Evolutionary conservation across 2,888 invertebrate species (phyloP).

Genomic region (Pherbina coryleti): DNA sequence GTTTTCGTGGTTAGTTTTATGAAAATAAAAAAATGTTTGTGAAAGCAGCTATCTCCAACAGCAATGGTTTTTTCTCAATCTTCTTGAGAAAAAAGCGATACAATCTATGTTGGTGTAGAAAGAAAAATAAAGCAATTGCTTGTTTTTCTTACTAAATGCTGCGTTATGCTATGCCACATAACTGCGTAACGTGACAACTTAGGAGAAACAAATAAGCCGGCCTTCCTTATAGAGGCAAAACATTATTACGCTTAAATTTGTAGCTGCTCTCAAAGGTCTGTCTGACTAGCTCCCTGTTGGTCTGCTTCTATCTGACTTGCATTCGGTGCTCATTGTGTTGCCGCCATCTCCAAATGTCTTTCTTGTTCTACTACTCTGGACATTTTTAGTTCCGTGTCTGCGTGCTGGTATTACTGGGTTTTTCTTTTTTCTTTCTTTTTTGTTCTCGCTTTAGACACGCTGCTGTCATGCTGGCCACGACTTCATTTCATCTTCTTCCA

Average conservation of each 20-base stretch:
- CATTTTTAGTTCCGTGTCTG: background rate
- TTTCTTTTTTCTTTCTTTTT: background rate
- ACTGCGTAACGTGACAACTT: constrained; percentile 4
- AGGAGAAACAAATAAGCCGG: background rate
- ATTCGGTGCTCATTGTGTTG: background rate
- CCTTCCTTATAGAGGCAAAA: too few species aligned
- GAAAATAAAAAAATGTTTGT: too few species aligned
- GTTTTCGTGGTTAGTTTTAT: too few species aligned
- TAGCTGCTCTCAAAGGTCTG: background rate
- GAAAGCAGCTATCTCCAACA: background rate
- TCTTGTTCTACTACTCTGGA: background rate
- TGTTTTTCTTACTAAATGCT: too few species aligned
- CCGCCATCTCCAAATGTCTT: background rate
- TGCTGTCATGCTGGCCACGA: constrained; percentile 13
- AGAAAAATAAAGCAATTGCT: too few species aligned
- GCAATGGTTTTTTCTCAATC: background rate
- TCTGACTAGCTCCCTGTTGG: background rate
- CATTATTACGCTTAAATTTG: background rate
- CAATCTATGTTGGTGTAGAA: too few species aligned
- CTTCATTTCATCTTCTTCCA: background rate
- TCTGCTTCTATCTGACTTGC: background rate
- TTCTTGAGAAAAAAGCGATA: background rate
- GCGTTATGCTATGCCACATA: constrained; percentile 6
- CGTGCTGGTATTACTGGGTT: background rate
- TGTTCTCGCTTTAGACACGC: background rate